Percentiles rank a stretch among this genome's conserved stretches.
phyloP scores from a whole-genome alignment of 2,888 invertebrate genomes.

The Xestobium rufovillosum region DNA sequence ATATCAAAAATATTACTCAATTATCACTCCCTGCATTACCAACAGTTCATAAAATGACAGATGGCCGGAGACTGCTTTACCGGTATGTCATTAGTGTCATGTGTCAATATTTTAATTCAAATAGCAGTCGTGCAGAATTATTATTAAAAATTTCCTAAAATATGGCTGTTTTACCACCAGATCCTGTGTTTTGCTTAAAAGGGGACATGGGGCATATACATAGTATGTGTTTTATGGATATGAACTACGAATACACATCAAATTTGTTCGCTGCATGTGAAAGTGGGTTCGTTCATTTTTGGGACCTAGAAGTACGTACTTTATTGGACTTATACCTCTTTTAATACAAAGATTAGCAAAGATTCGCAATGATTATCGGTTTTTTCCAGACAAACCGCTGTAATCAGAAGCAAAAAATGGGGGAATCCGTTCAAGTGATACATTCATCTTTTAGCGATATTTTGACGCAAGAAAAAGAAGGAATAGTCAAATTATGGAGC shows the following conservation, averaged over 20 bases:
- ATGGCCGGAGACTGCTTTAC: no score
- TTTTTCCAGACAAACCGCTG: slow-evolving; percentile 62
- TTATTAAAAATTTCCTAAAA: no score
- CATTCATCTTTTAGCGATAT: slow-evolving; percentile 54
- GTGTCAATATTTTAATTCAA: no score
- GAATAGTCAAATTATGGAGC: slow-evolving; percentile 59
- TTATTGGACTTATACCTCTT: slow-evolving; percentile 1
- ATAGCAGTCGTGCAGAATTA: no score
- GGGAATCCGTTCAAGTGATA: slow-evolving; percentile 56
- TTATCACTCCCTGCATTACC: no score
- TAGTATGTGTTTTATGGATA: slow-evolving; percentile 60
- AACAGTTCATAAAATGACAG: no score
- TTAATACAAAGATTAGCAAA: slow-evolving; percentile 2
- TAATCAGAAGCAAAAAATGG: slow-evolving; percentile 57
- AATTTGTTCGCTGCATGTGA: slow-evolving; percentile 63
- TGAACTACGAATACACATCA: slow-evolving; percentile 49
- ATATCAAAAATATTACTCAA: no score
- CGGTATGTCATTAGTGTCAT: no score
- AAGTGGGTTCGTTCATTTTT: slow-evolving; percentile 67
- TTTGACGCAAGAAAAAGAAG: slow-evolving; percentile 69
- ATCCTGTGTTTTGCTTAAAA: slow-evolving; percentile 67
- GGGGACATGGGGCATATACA: slow-evolving; percentile 67
- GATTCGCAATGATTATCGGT: slow-evolving; percentile 4
- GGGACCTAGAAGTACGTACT: slow-evolving; percentile 66
- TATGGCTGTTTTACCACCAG: slow-evolving; percentile 72